Conservation (phyloP, 2,113 vertebrate species). For the Atrichornis clamosus region DNA sequence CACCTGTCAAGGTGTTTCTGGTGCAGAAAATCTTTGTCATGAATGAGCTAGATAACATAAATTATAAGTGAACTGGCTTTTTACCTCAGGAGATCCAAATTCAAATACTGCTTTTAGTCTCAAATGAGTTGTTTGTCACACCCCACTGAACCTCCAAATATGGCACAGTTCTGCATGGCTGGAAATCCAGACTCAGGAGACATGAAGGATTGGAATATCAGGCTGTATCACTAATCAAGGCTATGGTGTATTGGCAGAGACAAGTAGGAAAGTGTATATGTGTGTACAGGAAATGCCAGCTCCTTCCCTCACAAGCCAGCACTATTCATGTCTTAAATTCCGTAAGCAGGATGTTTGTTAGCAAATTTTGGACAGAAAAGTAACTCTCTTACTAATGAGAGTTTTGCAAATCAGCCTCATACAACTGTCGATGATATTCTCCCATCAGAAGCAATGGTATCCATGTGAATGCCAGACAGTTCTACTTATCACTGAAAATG, state of each 20-base stretch:
- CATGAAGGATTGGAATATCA: constrained; percentile 2
- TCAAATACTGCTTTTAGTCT: constrained; percentile 50
- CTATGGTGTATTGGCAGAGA: constrained; percentile 20
- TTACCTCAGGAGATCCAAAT: constrained; percentile 45
- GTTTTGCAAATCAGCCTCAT: background rate
- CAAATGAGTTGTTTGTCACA: constrained; percentile 55
- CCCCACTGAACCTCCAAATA: constrained; percentile 49
- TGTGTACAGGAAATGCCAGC: background rate
- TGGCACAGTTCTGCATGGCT: constrained; percentile 38
- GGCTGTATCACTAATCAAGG: constrained; percentile 41
- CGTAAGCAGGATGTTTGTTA: background rate
- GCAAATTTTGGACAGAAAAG: background rate
- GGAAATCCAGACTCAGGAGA: constrained; percentile 15
- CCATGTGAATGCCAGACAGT: background rate
- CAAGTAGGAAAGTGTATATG: background rate
- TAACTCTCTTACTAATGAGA: background rate
- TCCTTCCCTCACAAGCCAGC: background rate
- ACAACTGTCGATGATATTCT: background rate
- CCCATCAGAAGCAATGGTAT: background rate
- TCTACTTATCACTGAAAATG: background rate
- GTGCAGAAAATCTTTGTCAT: constrained; percentile 58
- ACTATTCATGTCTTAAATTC: background rate
- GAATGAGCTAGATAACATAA: constrained; percentile 28
- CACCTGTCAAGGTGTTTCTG: constrained; percentile 57
- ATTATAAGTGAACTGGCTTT: constrained; percentile 39